These are phyloP conservation scores for Pycnonotus jocosus DNA, from an alignment of 2,113 vertebrate genomes.

Conservation along the genomic window DNA sequence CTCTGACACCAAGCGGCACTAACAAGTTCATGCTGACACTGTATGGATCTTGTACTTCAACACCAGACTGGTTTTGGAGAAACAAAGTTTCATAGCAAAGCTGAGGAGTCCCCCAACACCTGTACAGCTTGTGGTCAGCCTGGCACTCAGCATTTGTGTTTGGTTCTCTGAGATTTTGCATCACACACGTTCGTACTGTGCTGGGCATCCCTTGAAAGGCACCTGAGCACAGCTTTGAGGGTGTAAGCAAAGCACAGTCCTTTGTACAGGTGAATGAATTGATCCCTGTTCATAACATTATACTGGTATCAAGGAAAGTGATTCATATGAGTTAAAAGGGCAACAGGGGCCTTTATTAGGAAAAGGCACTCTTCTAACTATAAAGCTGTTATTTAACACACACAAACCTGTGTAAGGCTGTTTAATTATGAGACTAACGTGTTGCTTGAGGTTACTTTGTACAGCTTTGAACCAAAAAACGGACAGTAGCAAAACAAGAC, in stretches of 20 bases:
- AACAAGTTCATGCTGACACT: fast-evolving
- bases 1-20: not conserved
- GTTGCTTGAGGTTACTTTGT: not conserved
- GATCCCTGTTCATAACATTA: not conserved
- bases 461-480: not conserved
- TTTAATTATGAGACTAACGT: not conserved
- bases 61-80: not conserved
- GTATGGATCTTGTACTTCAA: not conserved
- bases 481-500: not conserved
- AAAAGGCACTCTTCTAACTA: not conserved
- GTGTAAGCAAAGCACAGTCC: not conserved
- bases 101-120: not conserved
- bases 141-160: not conserved
- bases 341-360: not conserved
- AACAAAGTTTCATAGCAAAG: not conserved
- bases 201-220: not conserved
- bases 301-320: fast-evolving
- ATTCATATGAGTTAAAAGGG: not conserved
- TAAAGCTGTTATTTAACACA: not conserved
- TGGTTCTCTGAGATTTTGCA: not conserved
- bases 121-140: not conserved
- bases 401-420: not conserved
- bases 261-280: not conserved
- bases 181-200: not conserved
- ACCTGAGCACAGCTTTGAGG: not conserved